These are phyloP conservation scores for Oreochromis niloticus DNA, from an alignment of 2,113 vertebrate species.

Conservation along the genomic window DNA sequence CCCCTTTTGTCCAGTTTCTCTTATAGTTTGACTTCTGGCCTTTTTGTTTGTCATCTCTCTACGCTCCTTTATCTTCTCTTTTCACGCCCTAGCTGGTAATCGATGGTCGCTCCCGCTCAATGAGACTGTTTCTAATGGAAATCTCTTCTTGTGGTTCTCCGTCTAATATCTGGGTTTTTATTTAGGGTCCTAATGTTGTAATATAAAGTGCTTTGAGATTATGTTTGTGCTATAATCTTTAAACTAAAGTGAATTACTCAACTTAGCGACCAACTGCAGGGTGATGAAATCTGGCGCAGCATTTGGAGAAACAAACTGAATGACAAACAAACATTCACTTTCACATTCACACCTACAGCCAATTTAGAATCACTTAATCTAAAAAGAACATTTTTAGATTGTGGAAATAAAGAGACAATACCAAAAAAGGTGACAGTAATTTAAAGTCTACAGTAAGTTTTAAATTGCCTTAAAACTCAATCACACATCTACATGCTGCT, in stretches of 20 bases:
- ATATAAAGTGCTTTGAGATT: background rate
- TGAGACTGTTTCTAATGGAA: fast-evolving
- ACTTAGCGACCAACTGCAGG: background rate
- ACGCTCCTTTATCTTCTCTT: background rate
- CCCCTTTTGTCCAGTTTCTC: background rate
- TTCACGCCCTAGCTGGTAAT: background rate
- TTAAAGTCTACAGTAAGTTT: background rate
- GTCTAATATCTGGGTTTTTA: background rate
- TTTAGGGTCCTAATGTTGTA: background rate
- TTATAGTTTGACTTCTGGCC: background rate
- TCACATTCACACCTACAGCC: background rate
- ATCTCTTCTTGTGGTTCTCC: background rate
- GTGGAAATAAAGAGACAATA: background rate
- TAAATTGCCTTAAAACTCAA: background rate
- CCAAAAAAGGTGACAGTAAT: background rate
- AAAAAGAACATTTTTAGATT: background rate
- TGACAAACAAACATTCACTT: background rate
- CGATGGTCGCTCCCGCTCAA: background rate
- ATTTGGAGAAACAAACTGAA: background rate
- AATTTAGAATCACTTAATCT: fast-evolving
- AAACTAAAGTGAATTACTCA: background rate
- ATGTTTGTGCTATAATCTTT: background rate
- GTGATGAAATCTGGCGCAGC: background rate
- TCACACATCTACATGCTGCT: background rate
- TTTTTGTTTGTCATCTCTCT: background rate